phyloP scores from a whole-genome alignment of 2,113 vertebrate species.

The Zapornia atra region DNA sequence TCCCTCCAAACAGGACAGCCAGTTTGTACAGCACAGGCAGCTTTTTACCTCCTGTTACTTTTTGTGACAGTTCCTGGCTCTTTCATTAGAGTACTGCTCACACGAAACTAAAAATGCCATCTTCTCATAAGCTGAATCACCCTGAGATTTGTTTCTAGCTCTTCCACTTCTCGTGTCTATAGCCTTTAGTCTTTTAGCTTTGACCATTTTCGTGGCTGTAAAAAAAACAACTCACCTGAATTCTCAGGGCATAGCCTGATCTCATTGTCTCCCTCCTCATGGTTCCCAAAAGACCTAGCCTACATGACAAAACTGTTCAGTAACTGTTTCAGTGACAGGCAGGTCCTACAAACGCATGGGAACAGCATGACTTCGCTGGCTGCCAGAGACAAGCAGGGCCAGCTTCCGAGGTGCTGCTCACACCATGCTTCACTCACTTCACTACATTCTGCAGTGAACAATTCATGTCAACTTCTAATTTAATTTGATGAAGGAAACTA shows the following conservation, averaged over 20 bases:
- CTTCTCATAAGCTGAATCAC: not conserved
- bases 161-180: not conserved
- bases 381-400: not conserved
- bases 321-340: not conserved
- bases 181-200: not conserved
- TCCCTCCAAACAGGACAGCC: fast-evolving
- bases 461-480: not conserved
- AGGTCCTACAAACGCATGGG: not conserved
- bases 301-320: not conserved
- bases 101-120: not conserved
- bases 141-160: not conserved
- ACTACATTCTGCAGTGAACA: not conserved
- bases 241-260: not conserved
- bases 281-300: not conserved
- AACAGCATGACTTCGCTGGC: not conserved
- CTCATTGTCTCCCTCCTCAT: not conserved
- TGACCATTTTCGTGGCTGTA: fast-evolving
- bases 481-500: not conserved
- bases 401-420: not conserved
- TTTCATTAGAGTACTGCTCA: not conserved
- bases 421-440: not conserved
- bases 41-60: not conserved
- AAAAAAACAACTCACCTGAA: not conserved
- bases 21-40: not conserved
- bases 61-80: not conserved